Conservation (phyloP, 2,888 invertebrate genomes). For the Eucera pruinosa region DNA sequence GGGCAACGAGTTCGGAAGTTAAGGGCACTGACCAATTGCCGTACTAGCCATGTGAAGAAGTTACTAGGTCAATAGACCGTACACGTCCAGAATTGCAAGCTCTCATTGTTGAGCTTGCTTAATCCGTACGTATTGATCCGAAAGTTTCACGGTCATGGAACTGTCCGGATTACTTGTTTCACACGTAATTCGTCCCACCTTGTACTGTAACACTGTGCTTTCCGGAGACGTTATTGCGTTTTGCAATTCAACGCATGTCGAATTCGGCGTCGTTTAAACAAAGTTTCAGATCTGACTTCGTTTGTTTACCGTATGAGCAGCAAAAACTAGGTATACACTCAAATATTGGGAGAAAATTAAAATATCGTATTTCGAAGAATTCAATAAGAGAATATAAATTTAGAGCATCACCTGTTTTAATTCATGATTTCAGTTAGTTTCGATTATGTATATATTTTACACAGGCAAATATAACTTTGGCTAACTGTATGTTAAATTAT, state of each 20-base stretch:
- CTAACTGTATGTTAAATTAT: no score
- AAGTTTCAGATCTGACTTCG: not conserved
- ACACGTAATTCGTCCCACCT: constrained; percentile 15
- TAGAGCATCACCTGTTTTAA: no score
- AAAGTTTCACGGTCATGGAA: constrained; percentile 41
- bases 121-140: constrained; percentile 34
- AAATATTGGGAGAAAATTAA: not conserved
- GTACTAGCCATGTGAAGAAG: not conserved
- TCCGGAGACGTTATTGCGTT: not conserved
- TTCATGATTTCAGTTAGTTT: no score
- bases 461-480: no score
- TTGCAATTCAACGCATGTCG: constrained; percentile 4
- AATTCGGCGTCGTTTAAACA: not conserved
- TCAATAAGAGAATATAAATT: no score
- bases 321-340: not conserved
- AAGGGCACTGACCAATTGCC: constrained; percentile 48
- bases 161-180: constrained; percentile 41
- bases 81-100: not conserved
- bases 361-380: no score
- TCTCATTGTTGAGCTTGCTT: constrained; percentile 29
- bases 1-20: constrained; percentile 39
- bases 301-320: not conserved
- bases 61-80: constrained; percentile 38
- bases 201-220: constrained; percentile 6
- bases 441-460: no score